Percentiles rank a stretch among this genome's conserved stretches.
Evolutionary conservation across 2,797 vertebrate genomes (phyloP).

Genomic region (Petrocephalus sullivani): DNA sequence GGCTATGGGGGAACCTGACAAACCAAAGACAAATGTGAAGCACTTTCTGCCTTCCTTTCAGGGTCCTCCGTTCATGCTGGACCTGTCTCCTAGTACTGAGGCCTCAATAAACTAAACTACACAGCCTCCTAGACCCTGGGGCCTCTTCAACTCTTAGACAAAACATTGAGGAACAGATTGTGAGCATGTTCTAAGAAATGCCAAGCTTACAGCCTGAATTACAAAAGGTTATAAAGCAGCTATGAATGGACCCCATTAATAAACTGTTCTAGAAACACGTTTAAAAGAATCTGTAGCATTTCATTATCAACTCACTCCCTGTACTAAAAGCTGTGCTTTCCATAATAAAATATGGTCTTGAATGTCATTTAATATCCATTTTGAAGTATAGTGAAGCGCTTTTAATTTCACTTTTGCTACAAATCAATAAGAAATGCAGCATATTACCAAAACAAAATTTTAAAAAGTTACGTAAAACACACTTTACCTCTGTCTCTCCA

Average conservation of each 20-base stretch:
- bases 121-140: background rate
- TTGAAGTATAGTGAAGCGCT: background rate
- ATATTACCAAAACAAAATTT: background rate
- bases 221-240: background rate
- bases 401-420: background rate
- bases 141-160: background rate
- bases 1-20: background rate
- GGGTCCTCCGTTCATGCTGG: background rate
- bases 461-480: background rate
- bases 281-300: too few relatives aligned
- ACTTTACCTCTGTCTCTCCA: slow-evolving; percentile 85
- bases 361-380: background rate
- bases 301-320: background rate
- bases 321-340: background rate
- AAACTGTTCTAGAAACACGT: background rate
- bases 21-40: background rate
- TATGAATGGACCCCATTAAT: background rate
- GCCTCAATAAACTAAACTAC: background rate
- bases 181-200: background rate
- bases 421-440: background rate
- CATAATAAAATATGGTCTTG: background rate
- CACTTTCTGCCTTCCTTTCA: background rate
- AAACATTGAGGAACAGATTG: background rate
- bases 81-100: background rate
- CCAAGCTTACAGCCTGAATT: background rate